Evolutionary conservation across 2,113 vertebrate species (phyloP).

Genomic region (Entosphenus tridentatus): DNA sequence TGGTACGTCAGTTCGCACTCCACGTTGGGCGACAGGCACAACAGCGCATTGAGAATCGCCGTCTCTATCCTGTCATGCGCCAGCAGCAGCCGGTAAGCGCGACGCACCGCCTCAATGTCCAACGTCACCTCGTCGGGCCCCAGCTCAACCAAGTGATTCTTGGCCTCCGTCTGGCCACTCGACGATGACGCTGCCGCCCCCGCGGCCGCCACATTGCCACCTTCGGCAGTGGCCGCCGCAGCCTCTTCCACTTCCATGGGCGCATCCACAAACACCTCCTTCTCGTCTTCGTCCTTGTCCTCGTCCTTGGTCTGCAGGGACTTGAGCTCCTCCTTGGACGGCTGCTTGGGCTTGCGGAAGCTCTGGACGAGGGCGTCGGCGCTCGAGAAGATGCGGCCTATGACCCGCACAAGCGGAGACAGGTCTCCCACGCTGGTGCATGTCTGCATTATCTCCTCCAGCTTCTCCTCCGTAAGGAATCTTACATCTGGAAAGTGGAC

Average conservation of each 20-base stretch:
- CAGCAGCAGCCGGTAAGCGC: constrained; percentile 60
- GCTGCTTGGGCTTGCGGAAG: constrained; percentile 51
- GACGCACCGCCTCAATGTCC: constrained; percentile 58
- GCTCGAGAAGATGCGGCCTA: constrained; percentile 73
- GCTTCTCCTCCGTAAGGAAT: constrained; percentile 59
- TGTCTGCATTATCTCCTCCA: constrained; percentile 55
- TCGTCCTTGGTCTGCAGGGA: constrained; percentile 86
- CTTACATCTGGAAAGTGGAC: constrained; percentile 38
- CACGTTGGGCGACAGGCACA: constrained; percentile 78
- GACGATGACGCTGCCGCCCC: constrained; percentile 32
- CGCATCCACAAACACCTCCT: constrained; percentile 40
- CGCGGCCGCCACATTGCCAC: constrained; percentile 5
- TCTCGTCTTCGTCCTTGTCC: constrained; percentile 92
- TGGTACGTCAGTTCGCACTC: constrained; percentile 94
- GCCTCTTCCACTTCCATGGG: constrained; percentile 13
- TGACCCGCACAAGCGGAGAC: constrained; percentile 56
- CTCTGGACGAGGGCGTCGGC: constrained; percentile 65
- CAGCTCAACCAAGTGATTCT: constrained; percentile 27
- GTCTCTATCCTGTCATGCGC: constrained; percentile 64
- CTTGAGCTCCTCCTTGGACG: constrained; percentile 51
- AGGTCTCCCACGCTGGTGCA: constrained; percentile 63
- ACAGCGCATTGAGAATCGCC: constrained; percentile 74
- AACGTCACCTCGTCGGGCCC: constrained; percentile 50
- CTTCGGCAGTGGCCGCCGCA: constrained; percentile 59
- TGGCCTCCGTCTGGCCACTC: constrained; percentile 14